A percentile compares a stretch with the other conserved stretches of the same genome.
phyloP scores from a whole-genome alignment of 35 echinoderm and acorn worm species.

The Lytechinus variegatus region DNA sequence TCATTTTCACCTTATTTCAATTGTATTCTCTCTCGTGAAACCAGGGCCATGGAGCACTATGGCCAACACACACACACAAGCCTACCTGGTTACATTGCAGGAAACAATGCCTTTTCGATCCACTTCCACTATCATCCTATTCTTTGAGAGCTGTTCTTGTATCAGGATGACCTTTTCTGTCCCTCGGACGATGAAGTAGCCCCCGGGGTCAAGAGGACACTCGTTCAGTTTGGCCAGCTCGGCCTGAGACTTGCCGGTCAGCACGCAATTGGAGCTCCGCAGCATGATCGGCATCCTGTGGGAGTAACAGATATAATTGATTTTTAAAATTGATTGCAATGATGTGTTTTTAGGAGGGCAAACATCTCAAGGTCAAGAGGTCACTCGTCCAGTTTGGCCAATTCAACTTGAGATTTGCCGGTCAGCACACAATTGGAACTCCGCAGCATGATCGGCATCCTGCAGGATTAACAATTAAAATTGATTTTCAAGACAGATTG shows the following conservation, averaged over 20 bases:
- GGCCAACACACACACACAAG: not conserved
- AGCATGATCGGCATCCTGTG: constrained; percentile 98
- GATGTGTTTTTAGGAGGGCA: too few relatives aligned
- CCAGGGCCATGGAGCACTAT: not conserved
- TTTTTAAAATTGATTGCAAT: too few relatives aligned
- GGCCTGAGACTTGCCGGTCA: constrained; percentile 83
- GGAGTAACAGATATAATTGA: not conserved
- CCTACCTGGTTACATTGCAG: constrained; percentile 96
- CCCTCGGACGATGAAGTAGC: constrained; percentile 91
- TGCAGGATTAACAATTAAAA: constrained; percentile 37
- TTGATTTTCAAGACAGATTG: not conserved
- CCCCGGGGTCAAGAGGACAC: constrained; percentile 94
- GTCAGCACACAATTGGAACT: constrained; percentile 96
- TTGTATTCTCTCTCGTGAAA: not conserved
- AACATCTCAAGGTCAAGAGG: constrained; percentile 78
- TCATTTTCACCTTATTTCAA: too few relatives aligned
- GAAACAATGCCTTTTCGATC: constrained; percentile 85
- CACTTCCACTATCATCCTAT: constrained; percentile 96
- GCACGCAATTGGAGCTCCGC: constrained; percentile 95
- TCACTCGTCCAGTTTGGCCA: constrained; percentile 93
- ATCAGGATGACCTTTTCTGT: constrained; percentile 96
- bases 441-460: constrained; percentile 98
- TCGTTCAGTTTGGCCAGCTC: constrained; percentile 94
- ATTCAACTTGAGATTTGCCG: constrained; percentile 78
- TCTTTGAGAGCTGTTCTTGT: constrained; percentile 96